Evolutionary conservation across 2,888 invertebrate species (phyloP), one percentile per base, ranked within the genome.

Genomic region (Sinotaia quadrata): DNA sequence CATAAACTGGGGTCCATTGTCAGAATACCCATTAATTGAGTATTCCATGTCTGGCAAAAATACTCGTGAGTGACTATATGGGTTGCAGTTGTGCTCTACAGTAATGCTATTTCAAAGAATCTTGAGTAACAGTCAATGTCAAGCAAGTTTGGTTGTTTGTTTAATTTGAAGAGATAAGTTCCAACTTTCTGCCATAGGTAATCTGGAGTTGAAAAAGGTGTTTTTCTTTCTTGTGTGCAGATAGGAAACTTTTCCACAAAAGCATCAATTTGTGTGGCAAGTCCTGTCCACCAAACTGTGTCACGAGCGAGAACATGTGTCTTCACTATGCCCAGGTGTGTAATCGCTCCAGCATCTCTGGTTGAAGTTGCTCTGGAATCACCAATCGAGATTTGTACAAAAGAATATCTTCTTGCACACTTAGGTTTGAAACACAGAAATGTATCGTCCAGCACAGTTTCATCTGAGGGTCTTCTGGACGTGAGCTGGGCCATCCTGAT

Each of bases 41-140:
- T 27, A 61, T 34, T 29, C 62, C 36, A 52, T 51, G 34, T 21
- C 36, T 44, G 7, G 52, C 29, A 10, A 62, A 62, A 12, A 36
- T 52, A 21, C 31, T 33, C 27, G 49, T 51, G 0, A 29, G n/a
- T 36, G 27, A 67, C 47, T 2, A 59, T 37, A 2, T 27, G 18
- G 29, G 4, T 31, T 2, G 44, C 41, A 29, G 58, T 47, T 4
- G 36, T 31, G 29, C 7, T 33, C n/a, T 49, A 41, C 21, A 67
- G 37, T 15, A 41, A 34, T 2, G 52, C 47, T 21, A 66, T 0
- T 44, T 66, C 67, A 4, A 49, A n/a, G 34, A 29, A 67, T 5
- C 31, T 47, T 18, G 66, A 69, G 36, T 65, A 59, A n/a, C 63
- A 69, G 36, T 69, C 66, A 7, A 66, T 41, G 2, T 60, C 44